Conservation (phyloP, 1,140 invertebrate species). For the Danaus plexippus region DNA sequence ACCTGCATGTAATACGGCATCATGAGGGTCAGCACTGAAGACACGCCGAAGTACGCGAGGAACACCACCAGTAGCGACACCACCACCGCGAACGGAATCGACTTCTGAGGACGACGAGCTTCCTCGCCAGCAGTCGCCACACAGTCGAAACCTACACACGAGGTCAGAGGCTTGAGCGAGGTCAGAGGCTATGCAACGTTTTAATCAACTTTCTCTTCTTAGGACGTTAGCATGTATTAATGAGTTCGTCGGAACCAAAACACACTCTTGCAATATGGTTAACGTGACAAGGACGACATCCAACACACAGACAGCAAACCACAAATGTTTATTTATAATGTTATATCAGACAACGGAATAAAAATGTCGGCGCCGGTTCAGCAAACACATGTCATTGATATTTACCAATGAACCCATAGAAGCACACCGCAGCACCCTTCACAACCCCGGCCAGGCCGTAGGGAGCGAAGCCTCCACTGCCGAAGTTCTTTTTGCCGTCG, state of each 20-base stretch:
- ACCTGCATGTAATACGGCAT: slow-evolving; percentile 89
- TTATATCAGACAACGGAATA: too few species aligned
- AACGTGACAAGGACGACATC: not conserved
- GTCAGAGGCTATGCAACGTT: too few species aligned
- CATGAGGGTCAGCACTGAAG: slow-evolving; percentile 89
- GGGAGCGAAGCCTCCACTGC: slow-evolving; percentile 85
- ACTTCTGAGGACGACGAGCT: slow-evolving; percentile 88
- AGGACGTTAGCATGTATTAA: too few species aligned
- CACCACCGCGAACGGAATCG: slow-evolving; percentile 91
- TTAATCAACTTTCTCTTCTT: too few species aligned
- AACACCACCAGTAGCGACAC: slow-evolving; percentile 87
- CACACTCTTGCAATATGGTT: not conserved
- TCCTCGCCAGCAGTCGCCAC: slow-evolving; percentile 90
- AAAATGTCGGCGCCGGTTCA: too few species aligned
- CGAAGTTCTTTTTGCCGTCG: slow-evolving; percentile 60
- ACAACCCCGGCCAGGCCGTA: slow-evolving; percentile 86
- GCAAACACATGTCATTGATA: not conserved
- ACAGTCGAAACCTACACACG: slow-evolving; percentile 79
- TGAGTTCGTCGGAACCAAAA: too few species aligned
- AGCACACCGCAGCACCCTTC: slow-evolving; percentile 89
- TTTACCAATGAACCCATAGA: slow-evolving; percentile 90
- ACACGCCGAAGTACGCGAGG: slow-evolving; percentile 90
- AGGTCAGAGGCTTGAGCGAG: not conserved
- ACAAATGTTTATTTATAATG: too few species aligned
- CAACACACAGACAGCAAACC: too few species aligned